A percentile compares a stretch with the other conserved stretches of the same genome.
Evolutionary conservation across 2,888 invertebrate genomes (phyloP).

Genomic region (Pomacea canaliculata): DNA sequence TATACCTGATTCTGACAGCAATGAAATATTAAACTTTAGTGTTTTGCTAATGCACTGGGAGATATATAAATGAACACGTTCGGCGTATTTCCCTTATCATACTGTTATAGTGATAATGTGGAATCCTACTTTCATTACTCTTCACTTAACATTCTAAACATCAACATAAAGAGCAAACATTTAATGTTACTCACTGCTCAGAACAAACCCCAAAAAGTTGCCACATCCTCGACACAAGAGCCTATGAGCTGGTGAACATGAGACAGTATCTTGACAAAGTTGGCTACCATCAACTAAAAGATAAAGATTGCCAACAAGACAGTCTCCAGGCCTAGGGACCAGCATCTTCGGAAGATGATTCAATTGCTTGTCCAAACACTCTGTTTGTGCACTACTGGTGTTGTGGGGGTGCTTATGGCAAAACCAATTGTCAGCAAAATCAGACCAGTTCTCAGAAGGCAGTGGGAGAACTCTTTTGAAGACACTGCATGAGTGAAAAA

Average conservation of each 20-base stretch:
- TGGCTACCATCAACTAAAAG: constrained; percentile 44
- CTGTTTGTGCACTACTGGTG: constrained; percentile 8
- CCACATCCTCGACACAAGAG: constrained; percentile 50
- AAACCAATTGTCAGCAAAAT: constrained; percentile 62
- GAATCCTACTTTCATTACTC: too few species aligned
- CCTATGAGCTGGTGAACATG: constrained; percentile 30
- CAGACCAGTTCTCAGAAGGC: constrained; percentile 62
- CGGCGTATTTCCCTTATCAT: too few species aligned
- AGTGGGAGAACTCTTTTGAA: constrained; percentile 55
- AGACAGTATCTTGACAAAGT: constrained; percentile 34
- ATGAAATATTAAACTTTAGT: too few species aligned
- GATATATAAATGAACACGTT: too few species aligned
- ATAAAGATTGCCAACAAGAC: constrained; percentile 56
- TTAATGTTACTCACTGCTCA: constrained; percentile 5
- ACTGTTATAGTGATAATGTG: too few species aligned
- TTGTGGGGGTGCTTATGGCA: constrained; percentile 52
- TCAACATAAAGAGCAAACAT: too few species aligned
- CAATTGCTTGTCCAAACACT: constrained; percentile 4
- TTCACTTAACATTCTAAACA: too few species aligned
- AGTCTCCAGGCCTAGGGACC: constrained; percentile 47
- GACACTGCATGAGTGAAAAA: constrained; percentile 38
- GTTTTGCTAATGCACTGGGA: too few species aligned
- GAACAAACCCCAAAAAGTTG: constrained; percentile 42
- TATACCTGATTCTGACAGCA: too few species aligned
- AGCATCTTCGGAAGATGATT: constrained; percentile 15